Percentiles rank a stretch among this genome's conserved stretches.
phyloP scores from a whole-genome alignment of 2,888 invertebrate species.

The Drosophila lutescens region DNA sequence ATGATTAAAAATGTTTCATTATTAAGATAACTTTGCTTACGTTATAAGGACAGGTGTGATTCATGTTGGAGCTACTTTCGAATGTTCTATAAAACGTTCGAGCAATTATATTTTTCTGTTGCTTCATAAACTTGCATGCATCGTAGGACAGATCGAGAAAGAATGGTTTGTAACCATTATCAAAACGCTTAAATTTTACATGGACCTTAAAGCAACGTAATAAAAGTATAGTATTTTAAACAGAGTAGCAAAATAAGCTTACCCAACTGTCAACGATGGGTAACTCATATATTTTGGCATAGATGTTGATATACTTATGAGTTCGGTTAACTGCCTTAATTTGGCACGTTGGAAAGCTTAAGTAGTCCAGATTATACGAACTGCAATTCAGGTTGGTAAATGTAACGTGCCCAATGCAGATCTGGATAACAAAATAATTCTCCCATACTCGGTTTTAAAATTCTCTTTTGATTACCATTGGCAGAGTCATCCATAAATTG shows the following conservation, averaged over 20 bases:
- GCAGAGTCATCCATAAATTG: slow-evolving; percentile 18
- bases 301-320: slow-evolving; percentile 47
- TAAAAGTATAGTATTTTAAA: background rate
- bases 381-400: slow-evolving; percentile 61
- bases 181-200: slow-evolving; percentile 17
- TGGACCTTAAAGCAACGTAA: slow-evolving; percentile 17
- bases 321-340: slow-evolving; percentile 58
- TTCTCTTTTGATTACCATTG: slow-evolving; percentile 2
- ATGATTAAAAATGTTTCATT: background rate
- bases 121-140: slow-evolving; percentile 42
- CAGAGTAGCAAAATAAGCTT: background rate
- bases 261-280: slow-evolving; percentile 37
- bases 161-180: slow-evolving; percentile 47
- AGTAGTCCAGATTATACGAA: background rate
- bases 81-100: slow-evolving; percentile 12
- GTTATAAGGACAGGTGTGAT: slow-evolving; percentile 44
- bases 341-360: slow-evolving; percentile 18
- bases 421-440: background rate
- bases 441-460: background rate
- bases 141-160: slow-evolving; percentile 14
- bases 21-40: slow-evolving; percentile 3
- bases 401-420: slow-evolving; percentile 22
- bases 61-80: slow-evolving; percentile 20
- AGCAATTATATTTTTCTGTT: slow-evolving; percentile 8
- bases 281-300: background rate